Base-by-base conservation (phyloP, 1,140 invertebrate species). In the Phortica variegata region DNA sequence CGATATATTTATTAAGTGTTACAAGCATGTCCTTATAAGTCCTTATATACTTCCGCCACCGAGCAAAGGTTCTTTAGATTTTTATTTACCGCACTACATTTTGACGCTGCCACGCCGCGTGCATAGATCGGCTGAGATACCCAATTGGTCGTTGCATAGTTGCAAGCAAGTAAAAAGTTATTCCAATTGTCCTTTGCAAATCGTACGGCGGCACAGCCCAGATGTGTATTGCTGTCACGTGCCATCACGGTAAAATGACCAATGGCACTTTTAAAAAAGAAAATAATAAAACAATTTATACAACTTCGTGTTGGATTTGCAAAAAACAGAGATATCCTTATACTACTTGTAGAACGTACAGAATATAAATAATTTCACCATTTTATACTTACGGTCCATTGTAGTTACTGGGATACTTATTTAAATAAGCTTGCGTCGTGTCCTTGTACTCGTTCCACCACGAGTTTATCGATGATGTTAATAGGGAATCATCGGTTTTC, bases 91-190 rank as follows among this genome's bases (percentile, higher is more conserved):
- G 23, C 23, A 5, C 10, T 26, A 26, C 23, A 26, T 6, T 5
- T 10, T 6, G 23, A 26, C 10, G 23, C 23, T 6, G 10, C 10
- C 23, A 10, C 5, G 23, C 48, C 42, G 9, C 19, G n/a, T 10
- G 20, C 17, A 40, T 50, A 50, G 18, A 50, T 32, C 23, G 40
- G 40, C 13, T 33, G 26, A 3, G 21, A 23, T 6, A 44, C 36
- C n/a, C 47, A 39, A 39, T 48, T 48, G 18, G 46, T 46, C n/a
- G 39, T 44, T 13, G 51, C 45, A 41, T 53, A 53, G 23, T 53
- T 53, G 33, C 51, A 53, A 6, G 51, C 37, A 16, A 49, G 32
- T 17, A 53, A 40, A 16, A 50, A 12, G 16, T 26, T 3, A 20
- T 3, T 29, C 9, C 2, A 3, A 3, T 12, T n/a, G n/a, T 16